These are phyloP conservation scores for Pseudorhombus dupliciocellatus DNA, from an alignment of 2,113 vertebrate genomes.

Conservation along the genomic window DNA sequence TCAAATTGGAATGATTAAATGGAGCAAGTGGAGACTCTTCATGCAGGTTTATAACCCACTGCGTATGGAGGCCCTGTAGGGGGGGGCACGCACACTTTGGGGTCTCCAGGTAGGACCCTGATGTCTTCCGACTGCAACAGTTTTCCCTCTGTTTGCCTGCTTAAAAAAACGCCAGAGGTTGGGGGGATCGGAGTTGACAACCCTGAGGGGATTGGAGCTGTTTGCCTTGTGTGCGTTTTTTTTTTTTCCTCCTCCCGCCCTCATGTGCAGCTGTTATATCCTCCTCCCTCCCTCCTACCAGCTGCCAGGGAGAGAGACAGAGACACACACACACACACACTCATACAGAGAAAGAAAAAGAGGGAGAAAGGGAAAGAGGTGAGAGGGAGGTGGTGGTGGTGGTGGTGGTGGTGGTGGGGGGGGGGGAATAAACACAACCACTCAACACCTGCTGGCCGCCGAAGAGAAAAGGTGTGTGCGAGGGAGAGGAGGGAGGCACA, in stretches of 20 bases:
- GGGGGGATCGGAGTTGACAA: constrained; percentile 78
- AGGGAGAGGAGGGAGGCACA: constrained; percentile 33
- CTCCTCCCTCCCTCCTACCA: constrained; percentile 79
- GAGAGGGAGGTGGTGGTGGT: constrained; percentile 18
- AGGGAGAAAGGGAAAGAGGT: constrained; percentile 37
- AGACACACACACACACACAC: constrained; percentile 57
- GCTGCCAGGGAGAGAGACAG: constrained; percentile 80
- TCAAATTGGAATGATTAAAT: constrained; percentile 62
- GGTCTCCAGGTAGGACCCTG: constrained; percentile 52
- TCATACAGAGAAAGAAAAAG: constrained; percentile 2
- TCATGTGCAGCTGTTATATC: constrained; percentile 86
- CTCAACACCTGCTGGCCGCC: constrained; percentile 84
- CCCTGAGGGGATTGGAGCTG: constrained; percentile 80
- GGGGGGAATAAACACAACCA: constrained; percentile 79
- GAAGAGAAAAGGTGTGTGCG: constrained; percentile 80
- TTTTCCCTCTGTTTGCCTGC: constrained; percentile 79
- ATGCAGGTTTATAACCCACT: constrained; percentile 24
- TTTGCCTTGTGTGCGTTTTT: constrained; percentile 76
- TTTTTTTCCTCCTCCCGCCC: constrained; percentile 69
- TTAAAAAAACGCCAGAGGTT: constrained; percentile 75
- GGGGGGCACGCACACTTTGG: constrained; percentile 24
- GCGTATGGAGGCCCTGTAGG: constrained; percentile 25
- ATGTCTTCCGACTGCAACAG: constrained; percentile 78
- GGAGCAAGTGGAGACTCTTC: constrained; percentile 58
- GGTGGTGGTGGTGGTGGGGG: too few species aligned